Base-by-base conservation (phyloP, 1,140 invertebrate species). In the Frieseomelitta varia region DNA sequence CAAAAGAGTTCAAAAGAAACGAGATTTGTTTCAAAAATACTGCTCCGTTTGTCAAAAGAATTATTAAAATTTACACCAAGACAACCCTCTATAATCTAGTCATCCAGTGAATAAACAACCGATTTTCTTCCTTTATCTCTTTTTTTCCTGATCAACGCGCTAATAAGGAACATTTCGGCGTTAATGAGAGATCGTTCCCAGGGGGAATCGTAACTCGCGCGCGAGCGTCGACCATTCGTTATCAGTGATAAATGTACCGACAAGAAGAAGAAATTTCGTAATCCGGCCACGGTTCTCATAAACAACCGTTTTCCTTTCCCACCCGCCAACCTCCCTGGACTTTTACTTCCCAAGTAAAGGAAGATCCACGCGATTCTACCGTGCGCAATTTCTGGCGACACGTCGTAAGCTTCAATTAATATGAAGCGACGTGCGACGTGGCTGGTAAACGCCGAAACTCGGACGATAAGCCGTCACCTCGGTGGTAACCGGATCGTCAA, bases 321-420 rank as follows among this genome's bases (percentile, higher is more conserved):
- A 56, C 51, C 24, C 30, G 30, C 30, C 2, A 30, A 30, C 30
- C 30, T 30, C 30, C n/a, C n/a, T n/a, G 30, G 30, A 30, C 34
- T 27, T 19, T 39, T n/a, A n/a, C n/a, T n/a, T 4, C 39, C 34
- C 34, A n/a, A n/a, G 24, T n/a, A 51, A 67, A 76, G 24, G n/a
- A 34, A 17, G 56, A 76, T 58, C 21, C 51, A 19, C 12, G 2
- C n/a, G n/a, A n/a, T n/a, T n/a, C n/a, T n/a, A n/a, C n/a, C n/a
- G n/a, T n/a, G n/a, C 0, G 73, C 27, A 77, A 82, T 77, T 68
- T 67, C 53, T 51, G 53, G 74, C 17, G 4, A 74, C 55, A 51
- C 53, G 15, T 78, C 67, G 55, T 84, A 79, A 84, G 72, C 75
- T 84, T 84, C 30, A 84, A 84, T 84, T 79, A 84, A 84, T 79